phyloP scores from a whole-genome alignment of 2,113 vertebrate species.

The Trichomycterus rosablanca region DNA sequence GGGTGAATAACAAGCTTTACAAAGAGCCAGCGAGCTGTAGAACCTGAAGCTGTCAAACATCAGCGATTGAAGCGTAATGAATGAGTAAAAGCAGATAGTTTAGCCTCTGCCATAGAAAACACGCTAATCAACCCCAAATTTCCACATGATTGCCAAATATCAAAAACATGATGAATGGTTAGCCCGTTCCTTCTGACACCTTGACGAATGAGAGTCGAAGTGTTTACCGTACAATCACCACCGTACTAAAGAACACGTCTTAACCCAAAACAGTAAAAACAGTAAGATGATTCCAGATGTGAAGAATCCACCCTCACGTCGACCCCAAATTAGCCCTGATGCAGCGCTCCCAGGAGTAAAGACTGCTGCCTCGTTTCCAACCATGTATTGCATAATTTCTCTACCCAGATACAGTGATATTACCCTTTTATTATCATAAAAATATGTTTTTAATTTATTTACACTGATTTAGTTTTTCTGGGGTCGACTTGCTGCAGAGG shows the following conservation, averaged over 20 bases:
- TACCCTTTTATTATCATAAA: no score
- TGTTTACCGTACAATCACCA: conserved; percentile 60
- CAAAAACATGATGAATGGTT: conserved; percentile 59
- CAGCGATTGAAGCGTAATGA: background rate
- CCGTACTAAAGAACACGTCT: no score
- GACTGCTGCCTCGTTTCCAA: conserved; percentile 41
- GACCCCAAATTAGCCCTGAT: conserved; percentile 33
- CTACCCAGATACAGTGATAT: no score
- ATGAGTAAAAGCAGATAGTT: conserved; percentile 32
- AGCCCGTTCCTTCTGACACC: conserved; percentile 53
- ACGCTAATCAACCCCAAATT: conserved; percentile 55
- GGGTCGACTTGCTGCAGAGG: background rate
- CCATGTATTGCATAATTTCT: no score
- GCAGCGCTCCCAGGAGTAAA: conserved; percentile 21
- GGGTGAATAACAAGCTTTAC: no score
- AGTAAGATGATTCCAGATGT: conserved; percentile 57
- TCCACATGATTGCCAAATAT: conserved; percentile 50
- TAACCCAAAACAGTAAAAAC: conserved; percentile 55
- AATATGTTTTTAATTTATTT: conserved; percentile 65
- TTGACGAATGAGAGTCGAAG: conserved; percentile 60
- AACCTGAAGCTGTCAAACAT: conserved; percentile 1
- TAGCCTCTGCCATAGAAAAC: conserved; percentile 45
- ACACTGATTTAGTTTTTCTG: conserved; percentile 39
- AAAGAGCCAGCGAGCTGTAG: no score
- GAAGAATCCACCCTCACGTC: conserved; percentile 36